A percentile compares a stretch with the other conserved stretches of the same genome.
phyloP scores from a whole-genome alignment of 1,140 invertebrate genomes.

The Apis florea region DNA sequence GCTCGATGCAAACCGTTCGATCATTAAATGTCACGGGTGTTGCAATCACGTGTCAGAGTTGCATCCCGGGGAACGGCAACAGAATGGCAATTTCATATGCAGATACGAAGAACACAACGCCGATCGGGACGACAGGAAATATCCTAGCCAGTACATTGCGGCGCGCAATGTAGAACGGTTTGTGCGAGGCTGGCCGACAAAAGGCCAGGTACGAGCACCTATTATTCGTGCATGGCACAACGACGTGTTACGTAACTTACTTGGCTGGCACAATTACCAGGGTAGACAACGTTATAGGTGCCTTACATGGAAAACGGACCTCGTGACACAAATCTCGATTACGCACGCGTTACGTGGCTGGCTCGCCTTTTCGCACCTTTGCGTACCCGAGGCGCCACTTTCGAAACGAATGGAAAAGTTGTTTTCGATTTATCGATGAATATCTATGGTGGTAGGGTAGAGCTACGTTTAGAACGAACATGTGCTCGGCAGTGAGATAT shows the following conservation, averaged over 20 bases:
- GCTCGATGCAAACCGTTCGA: not conserved
- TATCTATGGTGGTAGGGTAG: no score
- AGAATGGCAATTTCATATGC: not conserved
- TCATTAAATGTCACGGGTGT: constrained; percentile 17
- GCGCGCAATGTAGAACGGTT: constrained; percentile 6
- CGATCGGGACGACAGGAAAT: not conserved
- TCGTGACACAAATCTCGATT: constrained; percentile 75
- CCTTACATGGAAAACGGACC: constrained; percentile 73
- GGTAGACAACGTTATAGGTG: constrained; percentile 57
- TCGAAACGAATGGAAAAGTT: no score
- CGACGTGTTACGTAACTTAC: constrained; percentile 50
- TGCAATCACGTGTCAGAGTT: not conserved
- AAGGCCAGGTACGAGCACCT: constrained; percentile 40
- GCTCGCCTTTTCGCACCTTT: constrained; percentile 36
- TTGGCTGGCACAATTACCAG: constrained; percentile 55
- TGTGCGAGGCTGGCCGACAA: constrained; percentile 40
- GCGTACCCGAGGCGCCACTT: not conserved
- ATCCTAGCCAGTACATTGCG: not conserved
- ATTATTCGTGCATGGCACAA: constrained; percentile 53
- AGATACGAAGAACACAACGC: not conserved
- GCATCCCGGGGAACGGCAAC: not conserved
- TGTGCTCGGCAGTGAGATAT: no score
- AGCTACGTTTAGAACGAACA: no score
- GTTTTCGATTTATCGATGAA: no score
- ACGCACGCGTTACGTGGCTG: constrained; percentile 30